These are phyloP conservation scores for Pyrrhosoma nymphula DNA, from an alignment of 2,888 invertebrate species.

Conservation along the genomic window DNA sequence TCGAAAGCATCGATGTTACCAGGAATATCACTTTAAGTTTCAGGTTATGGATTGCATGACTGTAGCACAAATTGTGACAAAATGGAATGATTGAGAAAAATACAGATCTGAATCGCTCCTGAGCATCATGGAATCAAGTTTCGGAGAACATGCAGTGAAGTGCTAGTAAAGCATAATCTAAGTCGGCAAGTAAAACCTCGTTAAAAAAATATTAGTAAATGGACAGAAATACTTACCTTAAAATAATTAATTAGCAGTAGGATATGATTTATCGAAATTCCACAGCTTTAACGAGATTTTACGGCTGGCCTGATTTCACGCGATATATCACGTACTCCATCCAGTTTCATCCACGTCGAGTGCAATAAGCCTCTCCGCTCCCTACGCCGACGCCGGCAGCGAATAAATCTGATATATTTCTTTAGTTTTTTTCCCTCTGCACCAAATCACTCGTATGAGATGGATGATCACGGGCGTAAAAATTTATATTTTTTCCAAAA, in stretches of 20 bases:
- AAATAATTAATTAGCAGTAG: not conserved
- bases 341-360: not conserved
- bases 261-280: not conserved
- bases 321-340: not conserved
- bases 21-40: not conserved
- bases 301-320: conserved; percentile 10
- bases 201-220: not conserved
- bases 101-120: not conserved
- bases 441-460: not conserved
- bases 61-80: too few species aligned
- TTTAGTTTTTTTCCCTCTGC: not conserved
- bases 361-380: not conserved
- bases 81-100: not conserved
- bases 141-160: not conserved
- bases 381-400: not conserved
- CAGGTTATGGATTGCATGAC: not conserved
- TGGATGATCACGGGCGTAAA: not conserved
- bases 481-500: not conserved
- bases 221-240: too few species aligned
- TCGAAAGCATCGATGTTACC: too few species aligned
- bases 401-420: not conserved
- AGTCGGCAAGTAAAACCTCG: not conserved
- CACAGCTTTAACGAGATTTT: not conserved
- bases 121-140: not conserved
- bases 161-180: not conserved